Percentiles rank a stretch among this genome's conserved stretches.
phyloP scores from a whole-genome alignment of 2,113 vertebrate species.

The Oryctolagus cuniculus region DNA sequence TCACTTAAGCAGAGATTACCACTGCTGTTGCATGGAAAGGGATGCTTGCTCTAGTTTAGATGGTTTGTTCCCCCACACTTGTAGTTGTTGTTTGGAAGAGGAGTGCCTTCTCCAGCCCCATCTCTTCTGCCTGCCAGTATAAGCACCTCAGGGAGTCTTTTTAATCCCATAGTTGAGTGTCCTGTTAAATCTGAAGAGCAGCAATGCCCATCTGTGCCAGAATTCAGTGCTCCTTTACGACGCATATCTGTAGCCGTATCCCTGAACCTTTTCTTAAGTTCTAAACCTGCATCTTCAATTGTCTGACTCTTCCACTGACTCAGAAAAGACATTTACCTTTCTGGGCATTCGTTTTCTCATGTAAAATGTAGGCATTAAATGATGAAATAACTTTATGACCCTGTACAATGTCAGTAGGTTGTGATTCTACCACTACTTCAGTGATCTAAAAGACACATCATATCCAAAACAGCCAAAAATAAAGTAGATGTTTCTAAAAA shows the following conservation, averaged over 20 bases:
- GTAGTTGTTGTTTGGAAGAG: slow-evolving; percentile 8
- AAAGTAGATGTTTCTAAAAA: neutral
- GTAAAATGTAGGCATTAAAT: slow-evolving; percentile 9
- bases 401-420: neutral
- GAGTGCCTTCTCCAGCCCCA: neutral
- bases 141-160: neutral
- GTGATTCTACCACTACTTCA: neutral
- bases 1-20: slow-evolving; percentile 62
- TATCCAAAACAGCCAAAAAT: neutral
- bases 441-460: neutral
- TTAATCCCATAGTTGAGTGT: neutral
- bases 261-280: neutral
- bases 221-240: neutral
- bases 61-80: neutral
- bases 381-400: neutral
- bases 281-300: neutral
- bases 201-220: neutral
- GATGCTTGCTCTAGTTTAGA: neutral
- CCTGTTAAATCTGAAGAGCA: neutral
- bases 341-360: neutral
- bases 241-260: neutral
- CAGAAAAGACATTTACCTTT: neutral
- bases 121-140: neutral
- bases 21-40: neutral
- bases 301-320: neutral